Evolutionary conservation across 2,113 vertebrate species (phyloP), one percentile per base, ranked within the genome.

Genomic region (Pyxicephalus adspersus): DNA sequence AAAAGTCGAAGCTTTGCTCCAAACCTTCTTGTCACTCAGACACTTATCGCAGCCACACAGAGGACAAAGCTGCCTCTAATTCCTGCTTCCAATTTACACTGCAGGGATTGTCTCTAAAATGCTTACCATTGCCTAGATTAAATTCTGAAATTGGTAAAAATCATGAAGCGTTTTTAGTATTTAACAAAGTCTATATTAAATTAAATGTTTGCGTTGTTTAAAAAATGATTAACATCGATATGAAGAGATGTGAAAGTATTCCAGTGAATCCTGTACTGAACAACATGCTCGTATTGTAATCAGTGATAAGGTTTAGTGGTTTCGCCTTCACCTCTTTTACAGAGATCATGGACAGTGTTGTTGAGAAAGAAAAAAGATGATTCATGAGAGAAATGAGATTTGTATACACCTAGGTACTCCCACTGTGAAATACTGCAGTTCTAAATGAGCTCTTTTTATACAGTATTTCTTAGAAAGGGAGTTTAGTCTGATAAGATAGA

Each of bases 11-110:
- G 80, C 80, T 82, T 82, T 82, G 22, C 54, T 34, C 29, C 71
- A 19, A 55, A 82, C 61, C 71, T 54, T 51, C 13, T 51, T 82
- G 80, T 82, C 80, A 82, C 70, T 82, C 80, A 82, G 19, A 29
- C 51, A 82, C 71, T 82, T 82, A 82, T 82, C 80, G 74, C 80
- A 45, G 80, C 51, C 80, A 75, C 71, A 66, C 80, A 81, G 78
- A 81, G 78, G 78, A 81, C 78, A 81, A 81, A 82, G 71, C 80
- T 75, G 71, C 55, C 80, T 82, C 80, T 75, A 82, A 82, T 82
- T 82, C 80, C 80, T 74, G 25, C 64, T 75, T 82, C 80, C 80
- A 82, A 82, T 82, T 82, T 82, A 31, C n/a, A 82, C 80, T 66
- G 79, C 71, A 66, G 70, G 71, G 70, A 75, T 75, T 74, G 61